Percentiles rank a stretch among this genome's conserved stretches.
Evolutionary conservation across 2,113 vertebrate species (phyloP).

Genomic region (Hemichromis elongatus): DNA sequence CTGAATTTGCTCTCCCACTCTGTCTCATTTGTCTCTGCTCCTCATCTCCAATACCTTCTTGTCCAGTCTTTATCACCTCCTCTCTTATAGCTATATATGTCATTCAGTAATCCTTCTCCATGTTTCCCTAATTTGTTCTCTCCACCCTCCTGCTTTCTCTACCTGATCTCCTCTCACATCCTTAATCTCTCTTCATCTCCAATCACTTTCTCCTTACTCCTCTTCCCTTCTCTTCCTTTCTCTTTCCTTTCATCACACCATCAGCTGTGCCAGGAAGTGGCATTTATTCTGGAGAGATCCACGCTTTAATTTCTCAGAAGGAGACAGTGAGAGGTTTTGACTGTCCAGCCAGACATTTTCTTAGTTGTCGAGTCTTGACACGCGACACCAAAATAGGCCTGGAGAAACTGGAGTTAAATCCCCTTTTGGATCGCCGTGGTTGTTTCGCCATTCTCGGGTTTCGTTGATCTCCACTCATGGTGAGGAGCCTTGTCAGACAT

Average conservation of each 20-base stretch:
- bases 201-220: background rate
- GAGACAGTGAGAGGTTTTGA: background rate
- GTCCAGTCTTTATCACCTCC: background rate
- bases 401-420: conserved; percentile 42
- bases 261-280: background rate
- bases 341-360: conserved; percentile 43
- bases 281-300: conserved; percentile 22
- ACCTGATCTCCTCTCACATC: background rate
- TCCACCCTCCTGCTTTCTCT: background rate
- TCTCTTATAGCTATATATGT: background rate
- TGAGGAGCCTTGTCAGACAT: conserved; percentile 56
- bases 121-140: background rate
- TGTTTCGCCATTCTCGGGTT: background rate
- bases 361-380: conserved; percentile 37
- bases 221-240: background rate
- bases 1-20: background rate
- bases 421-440: background rate
- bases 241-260: background rate
- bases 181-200: conserved; percentile 31
- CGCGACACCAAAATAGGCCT: conserved; percentile 29
- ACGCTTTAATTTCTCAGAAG: conserved; percentile 26
- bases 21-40: background rate
- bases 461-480: conserved; percentile 36
- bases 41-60: background rate
- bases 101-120: background rate